Evolutionary conservation across 2,113 vertebrate genomes (phyloP).

Genomic region (Nothocercus nigrocapillus): DNA sequence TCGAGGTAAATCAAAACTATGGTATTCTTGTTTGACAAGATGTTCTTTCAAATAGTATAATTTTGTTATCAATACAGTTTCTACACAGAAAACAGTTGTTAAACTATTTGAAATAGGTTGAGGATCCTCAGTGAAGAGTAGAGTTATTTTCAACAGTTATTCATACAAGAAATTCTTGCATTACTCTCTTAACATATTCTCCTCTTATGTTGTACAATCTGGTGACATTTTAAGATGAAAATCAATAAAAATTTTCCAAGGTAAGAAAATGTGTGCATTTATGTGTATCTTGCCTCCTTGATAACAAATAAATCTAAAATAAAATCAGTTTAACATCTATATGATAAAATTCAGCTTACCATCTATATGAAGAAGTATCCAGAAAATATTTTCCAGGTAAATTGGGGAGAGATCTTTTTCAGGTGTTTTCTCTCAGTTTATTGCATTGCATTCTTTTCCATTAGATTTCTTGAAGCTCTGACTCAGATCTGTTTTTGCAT

Average conservation of each 20-base stretch:
- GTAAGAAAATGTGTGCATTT: background rate
- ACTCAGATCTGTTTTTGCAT: background rate
- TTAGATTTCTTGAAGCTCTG: background rate
- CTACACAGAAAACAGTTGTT: background rate
- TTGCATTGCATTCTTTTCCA: background rate
- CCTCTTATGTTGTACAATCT: background rate
- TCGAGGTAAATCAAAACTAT: background rate
- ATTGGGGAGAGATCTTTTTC: accelerated
- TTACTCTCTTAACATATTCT: background rate
- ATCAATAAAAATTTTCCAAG: background rate
- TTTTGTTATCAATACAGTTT: background rate
- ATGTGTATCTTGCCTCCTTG: background rate
- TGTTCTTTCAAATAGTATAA: background rate
- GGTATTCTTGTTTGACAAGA: background rate
- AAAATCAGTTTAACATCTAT: background rate
- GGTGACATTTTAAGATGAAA: background rate
- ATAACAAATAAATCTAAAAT: background rate
- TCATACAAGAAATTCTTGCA: background rate
- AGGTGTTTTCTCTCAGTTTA: background rate
- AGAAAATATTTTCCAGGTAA: background rate
- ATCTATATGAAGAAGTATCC: background rate
- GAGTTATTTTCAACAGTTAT: background rate
- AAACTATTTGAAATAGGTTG: background rate
- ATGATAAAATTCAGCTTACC: background rate
- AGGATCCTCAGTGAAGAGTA: background rate